These are phyloP conservation scores for Notechis scutatus DNA, from an alignment of 2,113 vertebrate genomes.

Conservation along the genomic window DNA sequence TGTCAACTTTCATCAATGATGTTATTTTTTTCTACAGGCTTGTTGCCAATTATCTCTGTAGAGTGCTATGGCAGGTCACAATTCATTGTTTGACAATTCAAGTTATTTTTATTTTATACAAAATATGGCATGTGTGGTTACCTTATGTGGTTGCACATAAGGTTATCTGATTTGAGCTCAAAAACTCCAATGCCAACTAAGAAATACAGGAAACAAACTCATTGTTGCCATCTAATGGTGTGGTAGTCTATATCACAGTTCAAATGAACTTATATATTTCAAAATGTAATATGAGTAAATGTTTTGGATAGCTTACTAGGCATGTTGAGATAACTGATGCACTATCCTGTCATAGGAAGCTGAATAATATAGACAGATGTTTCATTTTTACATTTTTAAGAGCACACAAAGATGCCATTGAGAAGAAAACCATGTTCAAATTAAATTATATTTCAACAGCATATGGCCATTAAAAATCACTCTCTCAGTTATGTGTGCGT, in stretches of 20 bases:
- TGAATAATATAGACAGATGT: conserved; percentile 1
- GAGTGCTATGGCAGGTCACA: background rate
- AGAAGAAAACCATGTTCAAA: background rate
- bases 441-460: conserved; percentile 2
- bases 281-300: background rate
- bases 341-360: background rate
- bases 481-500: background rate
- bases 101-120: background rate
- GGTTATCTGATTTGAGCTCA: background rate
- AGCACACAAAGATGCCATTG: background rate
- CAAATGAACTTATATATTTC: background rate
- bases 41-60: background rate
- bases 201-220: background rate
- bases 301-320: background rate
- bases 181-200: background rate
- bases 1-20: background rate
- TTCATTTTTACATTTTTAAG: background rate
- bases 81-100: background rate
- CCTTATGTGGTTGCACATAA: background rate
- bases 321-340: background rate
- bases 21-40: background rate
- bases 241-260: background rate
- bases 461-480: background rate
- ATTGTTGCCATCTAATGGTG: background rate
- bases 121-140: background rate